Conservation (phyloP, 2,888 invertebrate species). For the Brassicogethes aeneus region DNA sequence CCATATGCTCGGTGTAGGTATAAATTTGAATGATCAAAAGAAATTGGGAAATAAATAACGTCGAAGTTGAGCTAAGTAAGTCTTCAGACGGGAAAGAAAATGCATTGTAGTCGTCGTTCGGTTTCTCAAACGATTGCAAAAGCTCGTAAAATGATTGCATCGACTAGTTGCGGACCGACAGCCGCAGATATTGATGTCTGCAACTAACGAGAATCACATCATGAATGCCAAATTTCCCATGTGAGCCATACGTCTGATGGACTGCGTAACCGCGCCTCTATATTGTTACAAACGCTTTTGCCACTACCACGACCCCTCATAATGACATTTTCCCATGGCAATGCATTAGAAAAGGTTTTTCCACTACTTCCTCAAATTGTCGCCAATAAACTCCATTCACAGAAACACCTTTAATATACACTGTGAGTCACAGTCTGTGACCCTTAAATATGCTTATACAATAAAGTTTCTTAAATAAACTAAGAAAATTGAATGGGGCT, state of each 20-base stretch:
- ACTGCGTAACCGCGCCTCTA: conserved; percentile 30
- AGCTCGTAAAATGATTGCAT: not conserved
- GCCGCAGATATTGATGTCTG: conserved; percentile 34
- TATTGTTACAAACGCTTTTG: conserved; percentile 25
- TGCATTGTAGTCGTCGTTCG: not conserved
- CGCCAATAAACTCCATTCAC: too few species aligned
- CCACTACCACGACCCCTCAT: conserved; percentile 14
- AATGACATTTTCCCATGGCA: too few species aligned
- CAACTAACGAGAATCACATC: conserved; percentile 36
- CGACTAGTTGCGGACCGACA: not conserved
- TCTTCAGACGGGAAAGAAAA: not conserved
- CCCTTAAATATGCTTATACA: too few species aligned
- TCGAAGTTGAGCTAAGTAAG: not conserved
- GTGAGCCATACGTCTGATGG: conserved; percentile 35
- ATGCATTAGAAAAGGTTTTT: too few species aligned
- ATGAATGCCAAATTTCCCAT: conserved; percentile 37
- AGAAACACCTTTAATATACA: too few species aligned
- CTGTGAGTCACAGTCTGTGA: too few species aligned
- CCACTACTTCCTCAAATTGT: too few species aligned
- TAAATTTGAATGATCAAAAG: too few species aligned
- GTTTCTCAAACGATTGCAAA: not conserved
- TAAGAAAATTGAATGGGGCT: too few species aligned
- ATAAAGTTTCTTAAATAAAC: too few species aligned
- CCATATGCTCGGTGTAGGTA: too few species aligned
- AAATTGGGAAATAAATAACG: too few species aligned